Evolutionary conservation across 2,797 vertebrate species (phyloP), one percentile per base, ranked within the genome.

Genomic region (Mus caroli): DNA sequence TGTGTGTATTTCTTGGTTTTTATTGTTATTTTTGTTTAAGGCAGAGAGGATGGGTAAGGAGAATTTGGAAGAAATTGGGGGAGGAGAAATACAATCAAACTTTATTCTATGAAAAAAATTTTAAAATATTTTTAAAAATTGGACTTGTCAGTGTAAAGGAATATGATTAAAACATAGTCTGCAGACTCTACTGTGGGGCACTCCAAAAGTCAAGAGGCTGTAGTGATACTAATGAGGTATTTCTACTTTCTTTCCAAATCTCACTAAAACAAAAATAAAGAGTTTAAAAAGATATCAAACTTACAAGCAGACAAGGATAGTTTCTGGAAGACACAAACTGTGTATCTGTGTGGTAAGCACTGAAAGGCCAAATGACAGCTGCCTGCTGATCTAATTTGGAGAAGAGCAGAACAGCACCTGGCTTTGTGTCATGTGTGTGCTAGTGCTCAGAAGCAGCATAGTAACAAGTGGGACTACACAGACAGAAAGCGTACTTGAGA

Each of bases 271-370:
- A 58, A 90, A 71, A 77, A 80, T 40, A 58, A 37, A 62, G 3
- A 8, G 12, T 4, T 24, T 90, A 54, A 58, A 84, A 52, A 52
- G 43, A 86, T 7, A 15, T 62, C 12, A 91, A 88, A 90, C 12
- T 79, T 37, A 11, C 14, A 52, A 73, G 37, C 80, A 94, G 34
- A 75, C 46, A 87, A 37, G 37, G 84, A 64, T 26, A 88, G 88
- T 62, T 58, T 85, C 17, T 88, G 52, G 46, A 95, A 88, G 52
- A 22, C 46, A 92, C 52, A 88, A 71, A 82, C 71, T 43, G 91
- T 54, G 24, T 31, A 13, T 37, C 71, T 91, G 37, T 91, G 19
- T 94, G 46, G 34, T 91, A 84, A 87, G 10, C 34, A 91, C 86
- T 34, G 92, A 26, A 19, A 82, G 37, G 28, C 54, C 14, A 15